phyloP scores from a whole-genome alignment of 2,888 invertebrate genomes.

The Chrysolina oricalcia region DNA sequence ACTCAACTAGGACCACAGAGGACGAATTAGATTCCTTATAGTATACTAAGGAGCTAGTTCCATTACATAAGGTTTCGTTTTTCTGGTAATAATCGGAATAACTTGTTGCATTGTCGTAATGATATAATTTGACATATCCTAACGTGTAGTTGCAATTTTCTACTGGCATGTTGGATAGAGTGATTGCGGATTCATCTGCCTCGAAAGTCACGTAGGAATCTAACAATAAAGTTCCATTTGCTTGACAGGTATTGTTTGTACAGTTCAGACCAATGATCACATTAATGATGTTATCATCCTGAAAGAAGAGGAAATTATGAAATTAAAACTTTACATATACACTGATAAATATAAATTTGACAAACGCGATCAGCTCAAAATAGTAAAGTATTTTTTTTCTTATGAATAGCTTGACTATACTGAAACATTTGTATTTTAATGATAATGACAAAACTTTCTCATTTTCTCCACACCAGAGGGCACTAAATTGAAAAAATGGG shows the following conservation, averaged over 20 bases:
- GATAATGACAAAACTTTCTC: no score
- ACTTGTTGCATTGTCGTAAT: constrained; percentile 39
- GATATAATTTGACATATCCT: constrained; percentile 52
- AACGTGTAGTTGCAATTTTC: constrained; percentile 47
- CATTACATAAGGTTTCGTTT: constrained; percentile 41
- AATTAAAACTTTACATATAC: background rate
- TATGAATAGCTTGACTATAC: no score
- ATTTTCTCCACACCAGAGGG: no score
- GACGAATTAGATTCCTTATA: constrained; percentile 28
- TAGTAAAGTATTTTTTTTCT: no score
- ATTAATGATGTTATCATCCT: constrained; percentile 49
- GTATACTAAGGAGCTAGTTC: constrained; percentile 24
- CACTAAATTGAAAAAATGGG: no score
- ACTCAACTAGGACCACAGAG: background rate
- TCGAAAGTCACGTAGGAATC: constrained; percentile 48
- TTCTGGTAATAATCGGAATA: constrained; percentile 30
- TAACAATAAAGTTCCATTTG: constrained; percentile 49
- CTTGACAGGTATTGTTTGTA: constrained; percentile 42
- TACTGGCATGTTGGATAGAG: constrained; percentile 44
- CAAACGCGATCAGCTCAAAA: no score
- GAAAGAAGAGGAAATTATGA: constrained; percentile 37
- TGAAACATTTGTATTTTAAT: no score
- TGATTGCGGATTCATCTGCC: constrained; percentile 47
- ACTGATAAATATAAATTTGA: background rate
- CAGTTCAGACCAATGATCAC: constrained; percentile 54